Evolutionary conservation across 2,113 vertebrate species (phyloP).

Genomic region (Ovis aries): DNA sequence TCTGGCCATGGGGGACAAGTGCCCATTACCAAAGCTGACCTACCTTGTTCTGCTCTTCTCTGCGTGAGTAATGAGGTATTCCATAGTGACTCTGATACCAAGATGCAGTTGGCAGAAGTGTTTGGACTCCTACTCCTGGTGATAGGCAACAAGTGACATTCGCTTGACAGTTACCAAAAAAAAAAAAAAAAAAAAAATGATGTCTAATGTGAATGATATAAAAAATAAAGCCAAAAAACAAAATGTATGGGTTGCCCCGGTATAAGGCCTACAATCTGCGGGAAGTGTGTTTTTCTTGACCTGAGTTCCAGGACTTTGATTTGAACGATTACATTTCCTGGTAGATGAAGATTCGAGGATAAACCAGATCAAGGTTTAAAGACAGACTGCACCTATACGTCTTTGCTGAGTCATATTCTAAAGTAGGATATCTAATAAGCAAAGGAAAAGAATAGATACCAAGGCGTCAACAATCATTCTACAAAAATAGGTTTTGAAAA

Average conservation of each 20-base stretch:
- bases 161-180: background rate
- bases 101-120: background rate
- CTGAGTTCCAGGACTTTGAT: background rate
- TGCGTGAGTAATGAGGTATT: background rate
- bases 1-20: accelerated
- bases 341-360: conserved; percentile 9
- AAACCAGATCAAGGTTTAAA: background rate
- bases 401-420: conserved; percentile 2
- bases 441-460: background rate
- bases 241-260: background rate
- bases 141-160: background rate
- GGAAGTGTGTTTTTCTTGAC: background rate
- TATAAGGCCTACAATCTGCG: background rate
- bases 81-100: background rate
- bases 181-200: background rate
- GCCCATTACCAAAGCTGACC: background rate
- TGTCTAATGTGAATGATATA: background rate
- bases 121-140: background rate
- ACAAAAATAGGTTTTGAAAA: conserved; percentile 27
- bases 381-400: background rate
- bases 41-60: background rate
- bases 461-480: background rate
- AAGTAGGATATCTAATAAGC: conserved; percentile 22
- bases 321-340: conserved; percentile 35
- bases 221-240: background rate